phyloP scores from a whole-genome alignment of 1,140 invertebrate genomes.

The Aethina tumida region DNA sequence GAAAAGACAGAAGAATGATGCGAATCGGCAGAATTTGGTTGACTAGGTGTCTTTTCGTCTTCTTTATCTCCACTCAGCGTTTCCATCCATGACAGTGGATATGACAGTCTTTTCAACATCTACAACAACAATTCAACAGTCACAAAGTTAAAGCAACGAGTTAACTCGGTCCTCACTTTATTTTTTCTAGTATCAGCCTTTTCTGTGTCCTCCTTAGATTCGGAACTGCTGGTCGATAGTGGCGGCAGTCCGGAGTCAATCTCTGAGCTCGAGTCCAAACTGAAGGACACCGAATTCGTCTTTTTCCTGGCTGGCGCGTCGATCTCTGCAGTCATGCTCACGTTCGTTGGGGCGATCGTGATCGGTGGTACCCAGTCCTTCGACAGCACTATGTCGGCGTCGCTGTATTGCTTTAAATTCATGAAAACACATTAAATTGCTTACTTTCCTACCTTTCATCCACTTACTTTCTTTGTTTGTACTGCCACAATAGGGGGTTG shows the following conservation, averaged over 20 bases:
- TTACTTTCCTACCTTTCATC: constrained; percentile 5
- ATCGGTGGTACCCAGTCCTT: constrained; percentile 76
- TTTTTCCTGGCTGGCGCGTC: constrained; percentile 49
- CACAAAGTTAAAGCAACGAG: constrained; percentile 6
- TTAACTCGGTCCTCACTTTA: constrained; percentile 40
- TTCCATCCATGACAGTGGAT: constrained; percentile 88
- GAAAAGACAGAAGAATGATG: constrained; percentile 72
- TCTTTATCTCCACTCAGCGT: constrained; percentile 63
- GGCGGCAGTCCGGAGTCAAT: constrained; percentile 22
- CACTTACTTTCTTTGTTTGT: constrained; percentile 41
- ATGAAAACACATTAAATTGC: not conserved
- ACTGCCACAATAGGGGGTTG: constrained; percentile 42
- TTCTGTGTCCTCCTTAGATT: constrained; percentile 41
- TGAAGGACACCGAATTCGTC: constrained; percentile 64
- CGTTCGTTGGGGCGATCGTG: constrained; percentile 55
- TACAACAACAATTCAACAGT: constrained; percentile 31
- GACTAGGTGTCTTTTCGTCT: constrained; percentile 45
- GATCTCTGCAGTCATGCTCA: constrained; percentile 32
- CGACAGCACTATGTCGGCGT: constrained; percentile 74
- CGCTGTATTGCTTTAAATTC: constrained; percentile 48
- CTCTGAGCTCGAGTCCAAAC: constrained; percentile 49
- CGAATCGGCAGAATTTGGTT: constrained; percentile 54
- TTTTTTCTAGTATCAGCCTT: constrained; percentile 50
- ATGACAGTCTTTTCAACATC: constrained; percentile 84
- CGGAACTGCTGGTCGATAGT: constrained; percentile 26